Evolutionary conservation across 2,113 vertebrate species (phyloP).

Genomic region (Gymnocephalus cernua): DNA sequence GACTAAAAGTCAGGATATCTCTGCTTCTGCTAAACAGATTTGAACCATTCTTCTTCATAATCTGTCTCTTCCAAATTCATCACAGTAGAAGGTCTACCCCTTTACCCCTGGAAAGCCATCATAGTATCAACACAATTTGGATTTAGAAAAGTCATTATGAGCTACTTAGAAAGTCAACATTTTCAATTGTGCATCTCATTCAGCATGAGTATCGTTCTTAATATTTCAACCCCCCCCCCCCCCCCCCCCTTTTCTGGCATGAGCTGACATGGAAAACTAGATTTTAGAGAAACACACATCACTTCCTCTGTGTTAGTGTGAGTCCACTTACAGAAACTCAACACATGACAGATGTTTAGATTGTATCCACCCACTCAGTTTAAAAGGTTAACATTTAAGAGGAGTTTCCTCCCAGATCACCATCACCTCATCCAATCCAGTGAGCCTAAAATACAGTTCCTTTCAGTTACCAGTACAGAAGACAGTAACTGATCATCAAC

Average conservation of each 20-base stretch:
- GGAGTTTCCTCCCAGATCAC: slow-evolving; percentile 9
- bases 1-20: neutral
- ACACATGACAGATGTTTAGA: slow-evolving; percentile 61
- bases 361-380: slow-evolving; percentile 43
- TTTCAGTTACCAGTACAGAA: neutral
- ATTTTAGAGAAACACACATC: slow-evolving; percentile 20
- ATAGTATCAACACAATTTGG: neutral
- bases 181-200: neutral
- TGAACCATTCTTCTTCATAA: neutral
- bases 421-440: neutral
- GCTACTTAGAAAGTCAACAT: neutral
- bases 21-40: neutral
- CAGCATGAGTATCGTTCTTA: neutral
- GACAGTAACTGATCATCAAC: too few species aligned
- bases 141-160: neutral
- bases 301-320: slow-evolving; percentile 60
- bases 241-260: neutral
- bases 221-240: neutral
- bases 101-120: neutral
- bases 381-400: slow-evolving; percentile 40
- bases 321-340: slow-evolving; percentile 38
- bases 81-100: too few species aligned
- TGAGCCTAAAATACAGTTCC: neutral
- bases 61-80: too few species aligned
- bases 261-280: slow-evolving; percentile 57